Base-by-base conservation (phyloP, 2,888 invertebrate genomes). In the Euphydryas editha region DNA sequence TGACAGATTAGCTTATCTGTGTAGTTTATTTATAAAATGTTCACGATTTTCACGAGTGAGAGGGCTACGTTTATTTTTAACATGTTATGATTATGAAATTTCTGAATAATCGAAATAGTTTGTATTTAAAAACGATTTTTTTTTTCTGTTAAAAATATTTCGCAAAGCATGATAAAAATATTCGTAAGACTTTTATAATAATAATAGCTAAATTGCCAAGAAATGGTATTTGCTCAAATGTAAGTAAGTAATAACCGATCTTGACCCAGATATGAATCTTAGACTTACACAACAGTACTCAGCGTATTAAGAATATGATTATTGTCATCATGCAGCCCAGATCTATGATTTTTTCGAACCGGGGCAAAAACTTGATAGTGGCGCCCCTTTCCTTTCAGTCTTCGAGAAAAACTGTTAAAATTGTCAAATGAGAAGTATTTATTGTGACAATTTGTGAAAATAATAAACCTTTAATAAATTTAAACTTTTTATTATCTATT, bases 311-410 rank as follows among this genome's bases (percentile, higher is more conserved):
- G 42, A 36, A 42, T 47, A 39, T 37, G 47, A 47, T 64, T 68
- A 55, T 65, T 70, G 65, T 59, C 64, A 62, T 59, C 68, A 59
- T 47, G 68, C n/a, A 59, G 44, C 51, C 59, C 63, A 66, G 59
- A 63, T 56, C 60, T 58, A 36, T n/a, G n/a, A n/a, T n/a, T n/a
- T n/a, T n/a, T n/a, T n/a, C n/a, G n/a, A n/a, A n/a, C n/a, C n/a
- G n/a, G n/a, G n/a, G n/a, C n/a, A n/a, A n/a, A n/a, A n/a, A n/a
- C n/a, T n/a, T n/a, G n/a, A n/a, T n/a, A n/a, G 66, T 58, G 63
- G 17, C 44, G 7, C n/a, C 17, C n/a, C n/a, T n/a, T n/a, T n/a
- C n/a, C n/a, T n/a, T n/a, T n/a, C n/a, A n/a, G n/a, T n/a, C n/a
- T n/a, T n/a, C n/a, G n/a, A n/a, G n/a, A n/a, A n/a, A n/a, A n/a